phyloP scores from a whole-genome alignment of 2,113 vertebrate genomes.

The Hemibagrus wyckioides region DNA sequence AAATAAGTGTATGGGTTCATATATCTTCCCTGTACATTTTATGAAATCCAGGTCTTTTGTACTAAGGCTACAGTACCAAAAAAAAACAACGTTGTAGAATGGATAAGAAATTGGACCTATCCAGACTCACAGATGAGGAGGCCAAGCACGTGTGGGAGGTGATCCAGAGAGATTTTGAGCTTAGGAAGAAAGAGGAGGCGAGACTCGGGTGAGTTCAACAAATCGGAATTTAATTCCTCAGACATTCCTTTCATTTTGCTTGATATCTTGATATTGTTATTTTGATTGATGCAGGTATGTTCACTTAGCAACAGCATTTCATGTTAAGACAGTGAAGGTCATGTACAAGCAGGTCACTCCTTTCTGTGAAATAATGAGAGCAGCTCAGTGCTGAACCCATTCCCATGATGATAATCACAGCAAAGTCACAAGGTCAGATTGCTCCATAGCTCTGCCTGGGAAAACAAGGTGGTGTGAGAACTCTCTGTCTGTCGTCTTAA shows the following conservation, averaged over 20 bases:
- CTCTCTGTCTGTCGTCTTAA: neutral
- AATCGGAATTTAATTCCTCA: neutral
- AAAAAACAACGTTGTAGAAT: slow-evolving; percentile 60
- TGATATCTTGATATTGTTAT: too few relatives aligned
- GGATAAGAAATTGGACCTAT: slow-evolving; percentile 91
- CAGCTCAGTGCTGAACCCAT: slow-evolving; percentile 45
- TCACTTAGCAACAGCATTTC: neutral
- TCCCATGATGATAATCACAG: slow-evolving; percentile 59
- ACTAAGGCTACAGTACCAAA: neutral
- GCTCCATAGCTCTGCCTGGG: slow-evolving; percentile 28
- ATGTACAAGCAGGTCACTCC: neutral
- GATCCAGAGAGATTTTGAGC: slow-evolving; percentile 87
- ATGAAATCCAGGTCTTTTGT: neutral
- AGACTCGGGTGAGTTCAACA: slow-evolving; percentile 79
- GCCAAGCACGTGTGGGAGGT: slow-evolving; percentile 92
- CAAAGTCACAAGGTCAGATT: slow-evolving; percentile 63
- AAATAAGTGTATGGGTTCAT: too few relatives aligned
- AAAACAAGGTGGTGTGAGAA: slow-evolving; percentile 46
- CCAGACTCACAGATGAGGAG: slow-evolving; percentile 88
- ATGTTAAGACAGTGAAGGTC: neutral
- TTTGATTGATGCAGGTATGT: neutral
- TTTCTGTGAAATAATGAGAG: slow-evolving; percentile 53
- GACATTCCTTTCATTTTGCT: neutral
- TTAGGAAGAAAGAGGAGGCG: slow-evolving; percentile 87
- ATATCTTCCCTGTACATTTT: neutral